A percentile compares a stretch with the other conserved stretches of the same genome.
These are phyloP conservation scores for Scaptomyza graminum DNA, from an alignment of 1,140 invertebrate genomes.

Conservation along the genomic window DNA sequence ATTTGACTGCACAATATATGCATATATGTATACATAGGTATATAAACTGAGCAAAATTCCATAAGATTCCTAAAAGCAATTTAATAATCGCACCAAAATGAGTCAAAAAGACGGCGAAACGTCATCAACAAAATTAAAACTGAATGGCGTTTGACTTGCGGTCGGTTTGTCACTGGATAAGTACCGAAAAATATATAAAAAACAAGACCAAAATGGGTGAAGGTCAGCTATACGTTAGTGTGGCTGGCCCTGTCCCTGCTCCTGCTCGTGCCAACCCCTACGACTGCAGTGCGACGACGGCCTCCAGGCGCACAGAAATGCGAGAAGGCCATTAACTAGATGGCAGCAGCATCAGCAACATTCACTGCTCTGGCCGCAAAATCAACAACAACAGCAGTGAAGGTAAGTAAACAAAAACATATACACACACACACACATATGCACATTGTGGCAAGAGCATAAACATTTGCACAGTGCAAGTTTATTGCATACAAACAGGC, in stretches of 20 bases:
- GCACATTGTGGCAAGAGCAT: not conserved
- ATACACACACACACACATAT: not conserved
- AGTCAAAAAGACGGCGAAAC: not conserved
- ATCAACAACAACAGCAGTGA: constrained; percentile 47
- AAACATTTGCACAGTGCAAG: constrained; percentile 8
- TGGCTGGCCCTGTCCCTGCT: too few relatives aligned
- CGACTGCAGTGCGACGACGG: constrained; percentile 2
- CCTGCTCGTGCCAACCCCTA: too few relatives aligned
- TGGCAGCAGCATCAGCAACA: constrained; percentile 18
- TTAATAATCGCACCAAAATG: not conserved
- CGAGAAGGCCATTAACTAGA: constrained; percentile 66
- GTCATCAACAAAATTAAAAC: constrained; percentile 6
- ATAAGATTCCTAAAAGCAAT: too few relatives aligned
- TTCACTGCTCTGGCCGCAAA: constrained; percentile 30
- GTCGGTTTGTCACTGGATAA: constrained; percentile 56
- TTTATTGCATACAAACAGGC: constrained; percentile 28
- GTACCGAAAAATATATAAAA: constrained; percentile 52
- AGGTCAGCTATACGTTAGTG: constrained; percentile 46
- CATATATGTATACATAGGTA: not conserved
- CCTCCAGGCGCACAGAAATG: constrained; percentile 11
- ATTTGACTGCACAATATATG: constrained; percentile 1
- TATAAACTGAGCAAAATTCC: constrained; percentile 4
- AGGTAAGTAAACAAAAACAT: constrained; percentile 56
- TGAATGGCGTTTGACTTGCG: constrained; percentile 59
- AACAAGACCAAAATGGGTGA: constrained; percentile 63